Evolutionary conservation across 2,797 vertebrate genomes (phyloP).

Genomic region (Xyrichtys novacula): DNA sequence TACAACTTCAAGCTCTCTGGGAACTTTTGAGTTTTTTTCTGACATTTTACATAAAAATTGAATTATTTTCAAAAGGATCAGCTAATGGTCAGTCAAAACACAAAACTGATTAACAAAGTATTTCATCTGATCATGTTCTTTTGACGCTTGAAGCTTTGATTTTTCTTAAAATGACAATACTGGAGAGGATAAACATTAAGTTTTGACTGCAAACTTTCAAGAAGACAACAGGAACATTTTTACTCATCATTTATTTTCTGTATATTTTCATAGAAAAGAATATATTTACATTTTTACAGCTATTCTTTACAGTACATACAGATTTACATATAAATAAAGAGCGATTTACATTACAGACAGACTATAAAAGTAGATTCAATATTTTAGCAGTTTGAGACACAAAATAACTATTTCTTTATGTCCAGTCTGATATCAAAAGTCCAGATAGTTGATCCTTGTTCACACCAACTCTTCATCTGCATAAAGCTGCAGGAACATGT

Average conservation of each 20-base stretch:
- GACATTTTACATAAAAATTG: too few relatives aligned
- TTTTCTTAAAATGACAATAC: background rate
- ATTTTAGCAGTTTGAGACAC: background rate
- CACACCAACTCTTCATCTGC: too few relatives aligned
- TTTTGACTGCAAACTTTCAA: background rate
- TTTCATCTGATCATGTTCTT: too few relatives aligned
- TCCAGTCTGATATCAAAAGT: background rate
- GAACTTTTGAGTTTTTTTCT: too few relatives aligned
- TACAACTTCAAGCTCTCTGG: too few relatives aligned
- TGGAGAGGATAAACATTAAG: background rate
- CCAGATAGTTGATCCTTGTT: background rate
- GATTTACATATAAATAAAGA: conserved; percentile 74
- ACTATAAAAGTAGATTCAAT: background rate
- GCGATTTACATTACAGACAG: conserved; percentile 21
- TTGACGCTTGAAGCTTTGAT: too few relatives aligned
- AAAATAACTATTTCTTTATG: background rate
- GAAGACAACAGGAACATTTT: background rate
- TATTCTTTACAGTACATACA: conserved; percentile 61
- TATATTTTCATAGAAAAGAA: conserved; percentile 60
- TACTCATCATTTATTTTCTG: too few relatives aligned
- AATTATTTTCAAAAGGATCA: too few relatives aligned
- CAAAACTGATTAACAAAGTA: too few relatives aligned
- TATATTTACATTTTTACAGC: conserved; percentile 57
- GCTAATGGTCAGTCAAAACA: too few relatives aligned
- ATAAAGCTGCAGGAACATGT: too few relatives aligned